Evolutionary conservation across 2,797 vertebrate species (phyloP).

Genomic region (Diglossa cyanea): DNA sequence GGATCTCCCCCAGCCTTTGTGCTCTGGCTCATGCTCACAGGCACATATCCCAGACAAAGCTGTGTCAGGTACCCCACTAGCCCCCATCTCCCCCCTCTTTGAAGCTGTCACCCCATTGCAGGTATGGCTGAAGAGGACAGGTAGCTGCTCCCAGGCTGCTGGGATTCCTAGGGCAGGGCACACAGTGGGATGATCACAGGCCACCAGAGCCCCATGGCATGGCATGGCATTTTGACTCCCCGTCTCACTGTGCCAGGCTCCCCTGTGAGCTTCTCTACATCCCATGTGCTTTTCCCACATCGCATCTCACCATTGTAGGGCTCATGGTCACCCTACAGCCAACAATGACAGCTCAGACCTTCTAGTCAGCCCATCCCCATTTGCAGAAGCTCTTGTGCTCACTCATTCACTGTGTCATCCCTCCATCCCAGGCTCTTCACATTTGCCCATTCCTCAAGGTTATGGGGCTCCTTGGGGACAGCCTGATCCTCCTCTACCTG

Average conservation of each 20-base stretch:
- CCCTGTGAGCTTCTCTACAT: neutral
- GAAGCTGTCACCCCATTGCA: neutral
- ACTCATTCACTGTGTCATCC: neutral
- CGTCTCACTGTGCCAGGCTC: fast-evolving
- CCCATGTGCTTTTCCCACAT: neutral
- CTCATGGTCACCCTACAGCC: neutral
- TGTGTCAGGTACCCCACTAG: too few species aligned
- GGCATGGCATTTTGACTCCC: neutral
- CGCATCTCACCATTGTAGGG: too few species aligned
- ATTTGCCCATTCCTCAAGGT: neutral
- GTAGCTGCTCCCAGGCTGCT: neutral
- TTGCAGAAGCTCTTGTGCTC: neutral
- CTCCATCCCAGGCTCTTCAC: neutral
- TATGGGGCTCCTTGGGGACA: neutral
- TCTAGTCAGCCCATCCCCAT: neutral
- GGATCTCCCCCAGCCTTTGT: neutral
- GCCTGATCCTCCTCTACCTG: neutral
- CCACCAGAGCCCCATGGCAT: neutral
- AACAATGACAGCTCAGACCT: neutral
- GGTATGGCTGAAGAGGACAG: neutral
- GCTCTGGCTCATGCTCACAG: neutral
- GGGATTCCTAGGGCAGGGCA: neutral
- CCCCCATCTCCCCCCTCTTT: neutral
- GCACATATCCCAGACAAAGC: neutral
- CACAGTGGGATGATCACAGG: neutral